A percentile compares a stretch with the other conserved stretches of the same genome.
phyloP scores from a whole-genome alignment of 64 coral and sea anemone species.

The Pocillopora verrucosa region DNA sequence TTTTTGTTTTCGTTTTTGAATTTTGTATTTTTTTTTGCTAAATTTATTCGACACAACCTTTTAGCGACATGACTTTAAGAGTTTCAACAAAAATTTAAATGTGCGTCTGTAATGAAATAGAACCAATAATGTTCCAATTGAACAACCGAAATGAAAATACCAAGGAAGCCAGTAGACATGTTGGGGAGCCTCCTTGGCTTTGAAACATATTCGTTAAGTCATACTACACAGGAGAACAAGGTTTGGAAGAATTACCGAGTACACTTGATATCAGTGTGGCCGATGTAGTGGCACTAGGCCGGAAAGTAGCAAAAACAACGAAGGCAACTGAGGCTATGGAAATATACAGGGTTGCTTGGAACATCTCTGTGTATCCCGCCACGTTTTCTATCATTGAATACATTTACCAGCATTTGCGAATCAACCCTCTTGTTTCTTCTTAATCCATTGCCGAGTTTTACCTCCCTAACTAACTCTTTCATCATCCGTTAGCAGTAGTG shows the following conservation, averaged over 20 bases:
- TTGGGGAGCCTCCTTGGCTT: background rate
- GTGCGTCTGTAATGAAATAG: too few species aligned
- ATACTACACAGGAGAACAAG: background rate
- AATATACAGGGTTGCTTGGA: conserved; percentile 24
- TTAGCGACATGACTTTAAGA: too few species aligned
- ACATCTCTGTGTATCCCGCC: conserved; percentile 23
- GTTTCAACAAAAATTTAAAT: too few species aligned
- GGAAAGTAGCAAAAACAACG: conserved; percentile 56
- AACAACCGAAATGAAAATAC: too few species aligned
- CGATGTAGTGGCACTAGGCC: conserved; percentile 38
- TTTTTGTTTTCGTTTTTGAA: too few species aligned
- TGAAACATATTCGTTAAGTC: conserved; percentile 19
- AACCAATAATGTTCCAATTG: too few species aligned
- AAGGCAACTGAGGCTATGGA: conserved; percentile 22
- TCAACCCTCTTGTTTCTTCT: conserved; percentile 6
- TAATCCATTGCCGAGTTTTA: conserved; percentile 8
- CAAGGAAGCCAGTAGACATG: background rate
- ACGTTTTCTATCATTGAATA: background rate
- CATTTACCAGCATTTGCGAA: background rate
- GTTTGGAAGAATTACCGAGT: background rate
- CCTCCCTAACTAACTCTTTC: background rate
- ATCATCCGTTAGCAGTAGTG: background rate
- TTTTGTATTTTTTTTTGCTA: too few species aligned
- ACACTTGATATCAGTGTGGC: background rate
- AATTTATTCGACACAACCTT: too few species aligned